Base-by-base conservation (phyloP, 1,140 invertebrate genomes). In the Drosophila arawakana region DNA sequence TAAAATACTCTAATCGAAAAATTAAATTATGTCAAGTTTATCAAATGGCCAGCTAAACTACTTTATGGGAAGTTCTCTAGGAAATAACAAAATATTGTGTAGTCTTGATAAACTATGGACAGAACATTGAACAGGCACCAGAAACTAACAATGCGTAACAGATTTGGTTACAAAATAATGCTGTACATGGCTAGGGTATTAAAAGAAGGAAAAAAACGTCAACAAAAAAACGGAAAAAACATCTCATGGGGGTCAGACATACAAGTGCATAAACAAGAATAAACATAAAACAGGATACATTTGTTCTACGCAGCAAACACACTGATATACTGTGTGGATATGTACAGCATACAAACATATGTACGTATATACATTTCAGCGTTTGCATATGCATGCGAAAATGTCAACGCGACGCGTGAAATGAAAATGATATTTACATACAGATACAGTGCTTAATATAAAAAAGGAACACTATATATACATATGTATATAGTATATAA, bases 361-460 rank as follows among this genome's bases (percentile, higher is more conserved):
- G 18, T 50, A 44, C 21, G 18, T 50, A 9, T 59, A 34, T 58
- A 11, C 10, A 9, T 34, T 18, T 44, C 11, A 62, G 37, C 74
- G 78, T 54, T 70, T 75, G 65, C 65, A 63, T 65, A 70, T 78
- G 55, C 65, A 62, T 86, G 82, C 80, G 74, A 77, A 86, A 77
- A 74, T 88, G 82, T 80, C 73, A 69, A 66, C 62, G 68, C 69
- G 50, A 37, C 50, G 69, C 68, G 60, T 58, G 66, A 81, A 78
- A 88, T 88, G 76, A 80, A 88, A 82, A 82, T 82, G 69, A 86
- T 86, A 83, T 86, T 86, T 80, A 63, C 72, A 83, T 72, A 77
- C 73, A 70, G 66, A 79, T 62, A 60, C 43, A 30, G 25, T 30
- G 69, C 47, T 52, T 61, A 74, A 82, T 74, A 76, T 73, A 65